Evolutionary conservation across 2,888 invertebrate genomes (phyloP).

Genomic region (Odontocolon sp.): DNA sequence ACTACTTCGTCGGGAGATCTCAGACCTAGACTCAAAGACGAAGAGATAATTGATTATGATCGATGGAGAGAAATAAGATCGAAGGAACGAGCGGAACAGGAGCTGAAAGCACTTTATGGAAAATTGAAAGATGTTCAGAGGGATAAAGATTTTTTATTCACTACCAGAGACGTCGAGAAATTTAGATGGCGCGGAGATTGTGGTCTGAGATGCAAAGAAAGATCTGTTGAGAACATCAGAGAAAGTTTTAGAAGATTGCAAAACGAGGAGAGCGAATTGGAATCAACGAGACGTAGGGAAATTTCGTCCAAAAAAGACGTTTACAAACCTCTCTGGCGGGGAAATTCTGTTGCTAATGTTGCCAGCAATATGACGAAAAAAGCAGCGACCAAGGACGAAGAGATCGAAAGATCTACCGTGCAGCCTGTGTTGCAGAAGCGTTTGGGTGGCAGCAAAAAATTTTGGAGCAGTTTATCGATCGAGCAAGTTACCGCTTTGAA

Average conservation of each 20-base stretch:
- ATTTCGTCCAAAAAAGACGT: slow-evolving; percentile 84
- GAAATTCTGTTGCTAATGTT: slow-evolving; percentile 90
- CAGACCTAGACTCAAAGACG: slow-evolving; percentile 87
- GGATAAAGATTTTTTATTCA: slow-evolving; percentile 92
- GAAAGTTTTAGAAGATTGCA: slow-evolving; percentile 88
- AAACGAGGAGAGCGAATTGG: slow-evolving; percentile 81
- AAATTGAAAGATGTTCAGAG: slow-evolving; percentile 90
- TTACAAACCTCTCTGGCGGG: slow-evolving; percentile 92
- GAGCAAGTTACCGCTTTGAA: slow-evolving; percentile 92
- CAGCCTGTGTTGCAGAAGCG: slow-evolving; percentile 82
- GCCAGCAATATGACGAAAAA: slow-evolving; percentile 87
- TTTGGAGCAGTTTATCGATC: slow-evolving; percentile 92
- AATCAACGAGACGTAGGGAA: slow-evolving; percentile 80
- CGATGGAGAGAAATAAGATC: slow-evolving; percentile 91
- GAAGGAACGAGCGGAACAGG: slow-evolving; percentile 91
- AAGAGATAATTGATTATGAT: slow-evolving; percentile 93
- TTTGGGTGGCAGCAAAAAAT: slow-evolving; percentile 87
- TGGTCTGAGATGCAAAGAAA: slow-evolving; percentile 90
- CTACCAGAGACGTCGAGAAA: slow-evolving; percentile 88
- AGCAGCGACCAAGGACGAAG: slow-evolving; percentile 80
- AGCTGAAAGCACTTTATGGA: slow-evolving; percentile 88
- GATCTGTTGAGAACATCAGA: slow-evolving; percentile 93
- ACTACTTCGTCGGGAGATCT: slow-evolving; percentile 87
- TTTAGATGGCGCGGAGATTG: slow-evolving; percentile 89
- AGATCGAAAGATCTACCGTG: slow-evolving; percentile 77